A percentile compares a stretch with the other conserved stretches of the same genome.
These are phyloP conservation scores for Campylorhamphus procurvoides DNA, from an alignment of 2,113 vertebrate genomes.

Conservation along the genomic window DNA sequence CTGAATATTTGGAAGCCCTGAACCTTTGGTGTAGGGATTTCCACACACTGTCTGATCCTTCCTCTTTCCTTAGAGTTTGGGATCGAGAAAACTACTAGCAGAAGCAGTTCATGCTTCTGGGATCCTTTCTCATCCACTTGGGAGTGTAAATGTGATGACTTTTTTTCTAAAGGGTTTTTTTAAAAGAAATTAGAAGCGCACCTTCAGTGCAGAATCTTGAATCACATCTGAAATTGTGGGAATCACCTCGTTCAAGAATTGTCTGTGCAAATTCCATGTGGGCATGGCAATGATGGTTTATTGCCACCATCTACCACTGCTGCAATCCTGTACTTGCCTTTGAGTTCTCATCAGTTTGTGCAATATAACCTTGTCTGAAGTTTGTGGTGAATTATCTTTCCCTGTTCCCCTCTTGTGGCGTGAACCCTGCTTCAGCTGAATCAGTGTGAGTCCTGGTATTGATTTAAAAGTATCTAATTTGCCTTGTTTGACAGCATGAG, in stretches of 20 bases:
- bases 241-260: not conserved
- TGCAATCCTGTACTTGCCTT: not conserved
- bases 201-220: not conserved
- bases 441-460: not conserved
- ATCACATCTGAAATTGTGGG: not conserved
- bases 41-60: not conserved
- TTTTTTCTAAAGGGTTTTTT: not conserved
- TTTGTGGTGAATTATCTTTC: not conserved
- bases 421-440: not conserved
- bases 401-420: not conserved
- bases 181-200: not conserved
- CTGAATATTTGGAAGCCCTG: not conserved
- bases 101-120: not conserved
- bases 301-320: not conserved
- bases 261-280: not conserved
- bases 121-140: not conserved
- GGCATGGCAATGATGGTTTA: not conserved
- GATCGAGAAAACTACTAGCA: not conserved
- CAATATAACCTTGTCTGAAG: not conserved
- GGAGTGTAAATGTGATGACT: not conserved
- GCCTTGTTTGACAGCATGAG: not conserved
- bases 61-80: not conserved
- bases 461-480: not conserved
- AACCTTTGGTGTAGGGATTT: not conserved
- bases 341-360: not conserved